These are phyloP conservation scores for Martes martes DNA, from an alignment of 2,113 vertebrate species.

Conservation along the genomic window DNA sequence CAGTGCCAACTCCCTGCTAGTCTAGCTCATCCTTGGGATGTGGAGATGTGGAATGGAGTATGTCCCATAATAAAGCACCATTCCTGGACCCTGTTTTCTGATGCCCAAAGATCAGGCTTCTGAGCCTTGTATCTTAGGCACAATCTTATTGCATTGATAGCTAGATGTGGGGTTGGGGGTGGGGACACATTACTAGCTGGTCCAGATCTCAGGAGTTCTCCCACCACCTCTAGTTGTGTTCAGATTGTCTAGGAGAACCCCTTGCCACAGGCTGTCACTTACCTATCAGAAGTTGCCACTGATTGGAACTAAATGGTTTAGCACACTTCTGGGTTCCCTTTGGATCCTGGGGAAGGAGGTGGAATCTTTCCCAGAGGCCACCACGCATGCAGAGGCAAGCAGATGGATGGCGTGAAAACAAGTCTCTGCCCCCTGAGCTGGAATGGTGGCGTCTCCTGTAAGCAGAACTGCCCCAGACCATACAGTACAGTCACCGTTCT, in stretches of 20 bases:
- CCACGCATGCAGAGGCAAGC: neutral
- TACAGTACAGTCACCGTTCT: neutral
- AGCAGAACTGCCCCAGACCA: constrained; percentile 31
- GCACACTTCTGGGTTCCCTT: constrained; percentile 16
- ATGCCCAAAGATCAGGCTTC: constrained; percentile 45
- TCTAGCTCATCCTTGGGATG: constrained; percentile 45
- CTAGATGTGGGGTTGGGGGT: neutral
- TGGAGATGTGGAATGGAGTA: neutral
- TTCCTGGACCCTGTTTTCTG: constrained; percentile 72
- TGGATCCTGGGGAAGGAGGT: neutral
- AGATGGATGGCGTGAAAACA: neutral
- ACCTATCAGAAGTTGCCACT: constrained; percentile 38
- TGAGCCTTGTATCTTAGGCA: constrained; percentile 51
- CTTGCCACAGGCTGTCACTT: neutral
- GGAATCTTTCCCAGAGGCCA: neutral
- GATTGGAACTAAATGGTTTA: constrained; percentile 33
- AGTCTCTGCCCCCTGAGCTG: neutral
- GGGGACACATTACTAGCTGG: neutral
- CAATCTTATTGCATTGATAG: constrained; percentile 54
- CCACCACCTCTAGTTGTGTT: neutral
- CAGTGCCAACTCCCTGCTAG: constrained; percentile 33
- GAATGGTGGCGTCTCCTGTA: neutral
- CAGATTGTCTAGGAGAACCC: neutral
- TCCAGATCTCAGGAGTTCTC: constrained; percentile 16
- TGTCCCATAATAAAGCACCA: constrained; percentile 59